Evolutionary conservation across 2,888 invertebrate genomes (phyloP), one percentile per base, ranked within the genome.

Genomic region (Drosophila colorata): DNA sequence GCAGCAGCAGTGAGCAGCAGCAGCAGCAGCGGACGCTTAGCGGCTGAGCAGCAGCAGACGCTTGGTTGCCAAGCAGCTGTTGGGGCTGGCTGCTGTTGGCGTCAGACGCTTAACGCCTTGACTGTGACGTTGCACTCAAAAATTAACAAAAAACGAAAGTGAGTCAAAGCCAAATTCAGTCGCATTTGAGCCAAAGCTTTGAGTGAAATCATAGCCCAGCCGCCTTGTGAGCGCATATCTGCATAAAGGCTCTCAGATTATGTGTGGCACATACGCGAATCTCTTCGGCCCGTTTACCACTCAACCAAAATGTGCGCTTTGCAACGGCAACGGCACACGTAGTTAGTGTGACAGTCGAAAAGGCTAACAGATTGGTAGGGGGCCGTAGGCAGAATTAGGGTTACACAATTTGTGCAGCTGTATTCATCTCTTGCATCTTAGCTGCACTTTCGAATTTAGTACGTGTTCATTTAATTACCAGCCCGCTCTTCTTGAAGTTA

Each of bases 251-350:
- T 61, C 58, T 58, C n/a, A n/a, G 6, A 1, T 46, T 33, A 13
- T 38, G 3, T 25, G 46, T 52, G 20, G 46, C 44, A 56, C 46
- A 55, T 63, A 46, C 48, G 48, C 63, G 63, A 67, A 68, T 60
- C 35, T 69, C 48, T 60, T 40, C 33, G 28, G 56, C 65, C 61
- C 37, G 23, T 35, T 63, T 35, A 18, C 60, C 65, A 51, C 57
- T 52, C 63, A 66, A 56, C 46, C 63, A 72, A 87, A 73, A 69
- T 87, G 81, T 85, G 76, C 87, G 76, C 82, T 75, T 78, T 71
- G 74, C 63, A 69, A 68, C 52, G 79, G 72, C 72, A 38, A 53
- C 28, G 18, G 56, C 31, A 18, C 52, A 58, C 41, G 53, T 47
- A 41, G 52, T 44, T 37, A 46, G 41, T 20, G 28, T 33, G 40